Base-by-base conservation (phyloP, 2,113 vertebrate species). In the Trogon melanurus region DNA sequence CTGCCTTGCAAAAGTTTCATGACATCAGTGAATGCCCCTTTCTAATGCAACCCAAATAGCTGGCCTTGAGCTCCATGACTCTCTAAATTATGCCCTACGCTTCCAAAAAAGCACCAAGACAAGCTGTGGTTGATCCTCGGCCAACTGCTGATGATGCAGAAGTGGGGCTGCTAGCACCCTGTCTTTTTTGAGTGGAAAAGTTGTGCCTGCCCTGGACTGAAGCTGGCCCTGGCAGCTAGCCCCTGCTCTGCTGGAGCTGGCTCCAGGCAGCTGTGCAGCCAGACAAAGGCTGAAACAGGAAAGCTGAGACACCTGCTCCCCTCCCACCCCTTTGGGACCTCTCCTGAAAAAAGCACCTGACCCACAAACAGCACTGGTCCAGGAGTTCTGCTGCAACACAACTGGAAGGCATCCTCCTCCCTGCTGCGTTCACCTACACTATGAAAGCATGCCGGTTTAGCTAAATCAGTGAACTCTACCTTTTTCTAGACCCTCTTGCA, bases 61-160 rank as follows among this genome's bases (percentile, higher is more conserved):
- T 6, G 32, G 73, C 88, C 92, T 91, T 10, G 51, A 85, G 94
- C 88, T 93, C 76, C 50, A 32, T 82, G 91, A 91, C 79, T 82
- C 36, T 54, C 93, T 54, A 97, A 97, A 98, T 98, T 95, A 97
- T 34, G 94, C 94, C 93, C 94, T 95, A 45, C 3, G 23, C 89
- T 93, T 97, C 97, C 96, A 94, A 79, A 95, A 41, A 91, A 87
- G 56, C 51, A 6, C 86, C 11, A 21, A 93, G 93, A 50, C 47
- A 93, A 95, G 92, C 61, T 76, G 34, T 27, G 89, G 91, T 79
- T 75, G 36, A 30, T 16, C 87, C 81, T 20, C 13, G n/a, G 94
- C 98, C 97, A 98, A 94, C 84, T 97, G 98, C 97, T 98, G 98
- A 98, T 65, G 17, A 70, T 97, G 97, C 96, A 95, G 90, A 94